Conservation (phyloP, 2,888 invertebrate species). For the Brassicogethes aeneus region DNA sequence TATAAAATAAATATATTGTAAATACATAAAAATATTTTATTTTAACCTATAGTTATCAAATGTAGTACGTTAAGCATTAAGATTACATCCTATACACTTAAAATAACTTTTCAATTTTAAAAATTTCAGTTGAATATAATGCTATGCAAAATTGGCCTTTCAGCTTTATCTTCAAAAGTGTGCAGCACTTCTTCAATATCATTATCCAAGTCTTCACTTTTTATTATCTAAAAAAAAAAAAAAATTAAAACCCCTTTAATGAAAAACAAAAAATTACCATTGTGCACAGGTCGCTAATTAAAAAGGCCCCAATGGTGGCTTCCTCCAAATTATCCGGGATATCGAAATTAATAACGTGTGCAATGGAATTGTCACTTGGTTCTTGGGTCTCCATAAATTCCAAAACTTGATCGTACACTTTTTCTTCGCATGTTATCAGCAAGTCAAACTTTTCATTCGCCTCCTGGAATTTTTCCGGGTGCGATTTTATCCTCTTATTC, state of each 20-base stretch:
- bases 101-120: no score
- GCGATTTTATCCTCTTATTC: slow-evolving; percentile 88
- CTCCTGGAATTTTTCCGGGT: slow-evolving; percentile 91
- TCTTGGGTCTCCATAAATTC: slow-evolving; percentile 83
- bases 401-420: slow-evolving; percentile 96
- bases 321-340: slow-evolving; percentile 99
- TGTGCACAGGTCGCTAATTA: slow-evolving; percentile 91
- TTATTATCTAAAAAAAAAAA: slow-evolving; percentile 57
- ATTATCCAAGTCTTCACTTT: slow-evolving; percentile 89
- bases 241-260: not conserved
- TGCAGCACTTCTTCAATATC: slow-evolving; percentile 95
- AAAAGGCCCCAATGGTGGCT: slow-evolving; percentile 95
- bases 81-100: not conserved
- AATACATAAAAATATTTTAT: no score
- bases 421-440: slow-evolving; percentile 93
- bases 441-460: slow-evolving; percentile 88
- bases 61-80: not conserved
- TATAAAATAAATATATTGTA: not conserved
- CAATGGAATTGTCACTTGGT: slow-evolving; percentile 74
- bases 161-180: slow-evolving; percentile 84
- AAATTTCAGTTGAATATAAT: slow-evolving; percentile 93
- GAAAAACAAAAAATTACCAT: slow-evolving; percentile 41
- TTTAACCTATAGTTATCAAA: not conserved
- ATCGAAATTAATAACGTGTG: slow-evolving; percentile 96
- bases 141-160: slow-evolving; percentile 83